Conservation (phyloP, 2,888 invertebrate species). For the Pardosa pseudoannulata region DNA sequence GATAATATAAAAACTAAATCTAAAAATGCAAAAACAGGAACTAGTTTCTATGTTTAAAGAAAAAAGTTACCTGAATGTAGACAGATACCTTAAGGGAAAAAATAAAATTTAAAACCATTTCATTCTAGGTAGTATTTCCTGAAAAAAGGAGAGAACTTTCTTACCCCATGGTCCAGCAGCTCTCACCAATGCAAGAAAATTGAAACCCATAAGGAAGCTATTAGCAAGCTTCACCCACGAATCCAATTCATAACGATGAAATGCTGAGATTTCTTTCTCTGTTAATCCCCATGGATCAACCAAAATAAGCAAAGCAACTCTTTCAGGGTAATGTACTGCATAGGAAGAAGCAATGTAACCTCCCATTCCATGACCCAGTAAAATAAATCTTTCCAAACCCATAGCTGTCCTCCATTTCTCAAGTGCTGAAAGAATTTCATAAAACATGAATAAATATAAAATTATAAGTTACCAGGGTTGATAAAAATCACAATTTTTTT, state of each 20-base stretch:
- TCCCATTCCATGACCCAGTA: slow-evolving; percentile 96
- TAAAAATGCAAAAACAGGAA: no score
- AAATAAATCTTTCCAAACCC: slow-evolving; percentile 87
- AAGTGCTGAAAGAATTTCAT: slow-evolving; percentile 81
- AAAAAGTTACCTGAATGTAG: no score
- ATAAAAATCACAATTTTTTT: no score
- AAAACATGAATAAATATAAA: no score
- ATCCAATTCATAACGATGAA: slow-evolving; percentile 83
- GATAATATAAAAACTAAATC: no score
- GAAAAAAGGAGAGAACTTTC: slow-evolving; percentile 50
- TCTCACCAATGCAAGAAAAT: slow-evolving; percentile 90
- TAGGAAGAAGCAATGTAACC: slow-evolving; percentile 94
- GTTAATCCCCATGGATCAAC: slow-evolving; percentile 91
- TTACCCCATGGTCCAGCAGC: slow-evolving; percentile 89
- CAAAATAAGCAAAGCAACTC: slow-evolving; percentile 92
- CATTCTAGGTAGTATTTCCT: no score
- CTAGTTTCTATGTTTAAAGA: no score
- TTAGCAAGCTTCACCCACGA: slow-evolving; percentile 90
- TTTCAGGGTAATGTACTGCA: slow-evolving; percentile 89
- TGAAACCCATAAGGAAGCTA: slow-evolving; percentile 87
- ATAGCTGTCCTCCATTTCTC: slow-evolving; percentile 97
- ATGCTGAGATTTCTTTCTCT: slow-evolving; percentile 75
- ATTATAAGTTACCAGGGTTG: no score
- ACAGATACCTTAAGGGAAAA: no score
- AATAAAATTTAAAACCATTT: no score